phyloP scores from a whole-genome alignment of 2,888 invertebrate species.

The Eupithecia exiguata region DNA sequence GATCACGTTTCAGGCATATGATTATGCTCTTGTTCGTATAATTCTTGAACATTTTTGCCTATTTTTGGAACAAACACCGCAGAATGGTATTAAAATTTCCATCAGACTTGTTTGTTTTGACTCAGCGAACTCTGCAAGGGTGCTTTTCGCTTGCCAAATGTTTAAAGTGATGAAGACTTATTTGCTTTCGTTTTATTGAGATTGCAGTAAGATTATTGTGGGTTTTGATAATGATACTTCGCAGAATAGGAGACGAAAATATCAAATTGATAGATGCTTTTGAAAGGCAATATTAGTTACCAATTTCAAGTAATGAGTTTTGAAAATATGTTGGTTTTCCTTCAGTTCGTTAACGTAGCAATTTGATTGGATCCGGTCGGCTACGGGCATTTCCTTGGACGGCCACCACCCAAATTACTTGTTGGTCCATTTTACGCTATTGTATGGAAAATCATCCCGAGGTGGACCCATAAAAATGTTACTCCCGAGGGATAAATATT shows the following conservation, averaged over 20 bases:
- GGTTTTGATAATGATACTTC: constrained; percentile 4
- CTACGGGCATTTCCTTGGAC: too few species aligned
- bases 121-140: constrained; percentile 42
- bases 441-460: too few species aligned
- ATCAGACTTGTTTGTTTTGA: constrained; percentile 58
- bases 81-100: constrained; percentile 64
- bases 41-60: constrained; percentile 11
- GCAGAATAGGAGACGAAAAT: neutral
- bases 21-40: neutral
- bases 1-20: neutral
- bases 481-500: too few species aligned
- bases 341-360: neutral
- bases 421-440: too few species aligned
- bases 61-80: constrained; percentile 55
- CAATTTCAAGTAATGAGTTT: neutral
- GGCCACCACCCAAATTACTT: too few species aligned
- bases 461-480: too few species aligned
- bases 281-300: neutral
- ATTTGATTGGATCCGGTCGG: too few species aligned
- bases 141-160: constrained; percentile 27
- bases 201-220: constrained; percentile 10
- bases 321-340: neutral
- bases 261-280: neutral
- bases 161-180: constrained; percentile 28
- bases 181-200: constrained; percentile 18